Conservation (phyloP, 2,888 invertebrate species). For the Microctonus brassicae region DNA sequence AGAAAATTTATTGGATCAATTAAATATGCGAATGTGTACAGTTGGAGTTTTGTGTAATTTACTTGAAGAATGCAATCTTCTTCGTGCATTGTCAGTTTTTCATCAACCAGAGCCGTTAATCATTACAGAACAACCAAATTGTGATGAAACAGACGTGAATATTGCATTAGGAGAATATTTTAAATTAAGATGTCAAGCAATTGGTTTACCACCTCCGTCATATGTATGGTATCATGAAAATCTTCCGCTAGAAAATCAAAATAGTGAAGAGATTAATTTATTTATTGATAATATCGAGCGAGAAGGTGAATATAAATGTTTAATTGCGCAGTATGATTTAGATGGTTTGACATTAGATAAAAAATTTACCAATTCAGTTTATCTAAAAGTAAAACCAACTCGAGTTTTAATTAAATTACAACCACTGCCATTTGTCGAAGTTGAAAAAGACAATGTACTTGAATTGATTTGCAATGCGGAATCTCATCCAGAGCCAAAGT, state of each 20-base stretch:
- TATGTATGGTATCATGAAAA: constrained; percentile 60
- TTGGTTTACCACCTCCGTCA: constrained; percentile 59
- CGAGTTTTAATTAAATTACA: constrained; percentile 53
- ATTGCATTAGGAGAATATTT: constrained; percentile 50
- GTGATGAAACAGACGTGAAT: constrained; percentile 32
- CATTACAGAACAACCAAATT: constrained; percentile 56
- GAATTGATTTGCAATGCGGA: constrained; percentile 52
- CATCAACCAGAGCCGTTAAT: constrained; percentile 53
- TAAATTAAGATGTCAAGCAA: constrained; percentile 55
- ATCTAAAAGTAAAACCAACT: constrained; percentile 49
- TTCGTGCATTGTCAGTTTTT: constrained; percentile 53
- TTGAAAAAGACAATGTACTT: constrained; percentile 51
- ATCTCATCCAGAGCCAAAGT: constrained; percentile 53
- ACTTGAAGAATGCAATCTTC: constrained; percentile 54
- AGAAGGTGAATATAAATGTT: constrained; percentile 57
- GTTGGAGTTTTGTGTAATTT: constrained; percentile 53
- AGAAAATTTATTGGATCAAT: constrained; percentile 53
- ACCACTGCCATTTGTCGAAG: constrained; percentile 51
- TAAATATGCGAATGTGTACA: constrained; percentile 56
- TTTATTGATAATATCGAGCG: constrained; percentile 51
- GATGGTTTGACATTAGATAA: constrained; percentile 46
- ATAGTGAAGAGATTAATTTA: constrained; percentile 49
- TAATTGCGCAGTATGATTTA: constrained; percentile 50
- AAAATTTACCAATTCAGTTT: constrained; percentile 47
- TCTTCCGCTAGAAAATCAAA: constrained; percentile 46